Evolutionary conservation across 2,888 invertebrate species (phyloP), one percentile per base, ranked within the genome.

Genomic region (Suillia variegata): DNA sequence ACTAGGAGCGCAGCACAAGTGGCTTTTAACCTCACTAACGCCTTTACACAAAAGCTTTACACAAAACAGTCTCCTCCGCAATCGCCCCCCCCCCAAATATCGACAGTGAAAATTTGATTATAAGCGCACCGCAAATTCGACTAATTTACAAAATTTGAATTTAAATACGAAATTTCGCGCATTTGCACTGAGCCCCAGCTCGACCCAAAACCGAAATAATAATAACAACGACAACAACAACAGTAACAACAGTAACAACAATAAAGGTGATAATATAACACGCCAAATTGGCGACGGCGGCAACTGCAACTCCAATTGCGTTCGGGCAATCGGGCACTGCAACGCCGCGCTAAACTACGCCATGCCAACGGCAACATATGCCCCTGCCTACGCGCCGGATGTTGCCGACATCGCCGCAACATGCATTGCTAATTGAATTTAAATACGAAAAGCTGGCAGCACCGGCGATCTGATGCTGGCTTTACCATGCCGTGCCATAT

Each of bases 391-490:
- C 45, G 18, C 20, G 34, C 48, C 58, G 58, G 58, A 58, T 59
- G 58, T 56, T 49, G 58, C 56, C 56, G 58, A 58, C 58, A 62
- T 55, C 53, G 56, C 62, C 56, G 53, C 58, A 56, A 58, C 62
- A 59, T 58, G 58, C 62, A 58, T 62, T 52, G 56, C 58, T 61
- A 61, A 61, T 61, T 61, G 61, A 61, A 61, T 61, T 60, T 57
- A 48, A 61, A 57, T 48, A 47, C 47, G 52, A 52, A 52, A 52
- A 26, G 17, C 22, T 13, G 48, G 31, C 56, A 48, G n/a, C n/a
- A n/a, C n/a, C n/a, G n/a, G n/a, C n/a, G n/a, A n/a, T n/a, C n/a
- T n/a, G n/a, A 48, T n/a, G 20, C 31, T 42, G 42, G 49, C 12
- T 54, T n/a, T n/a, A n/a, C n/a, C n/a, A n/a, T n/a, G n/a, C n/a